Percentiles rank a stretch among this genome's conserved stretches.
These are phyloP conservation scores for Isurus oxyrinchus DNA, from an alignment of 2,113 vertebrate species.

Conservation along the genomic window DNA sequence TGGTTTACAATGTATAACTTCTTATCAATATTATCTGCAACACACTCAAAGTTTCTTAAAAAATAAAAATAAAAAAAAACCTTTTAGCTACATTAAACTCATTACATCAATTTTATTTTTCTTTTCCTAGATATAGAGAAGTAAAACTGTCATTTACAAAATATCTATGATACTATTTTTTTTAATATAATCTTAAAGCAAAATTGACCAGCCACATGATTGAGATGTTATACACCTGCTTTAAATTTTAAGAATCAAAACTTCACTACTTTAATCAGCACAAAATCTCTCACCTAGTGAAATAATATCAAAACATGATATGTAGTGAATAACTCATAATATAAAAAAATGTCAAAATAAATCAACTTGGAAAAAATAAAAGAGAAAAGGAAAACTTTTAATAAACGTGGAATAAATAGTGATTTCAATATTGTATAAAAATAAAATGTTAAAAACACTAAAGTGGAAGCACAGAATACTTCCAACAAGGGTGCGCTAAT, in stretches of 20 bases:
- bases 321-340: background rate
- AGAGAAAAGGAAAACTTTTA: constrained; percentile 81
- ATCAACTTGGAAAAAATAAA: constrained; percentile 54
- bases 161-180: constrained; percentile 18
- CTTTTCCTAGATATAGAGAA: background rate
- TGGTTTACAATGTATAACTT: background rate
- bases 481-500: constrained; percentile 59
- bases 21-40: background rate
- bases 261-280: background rate
- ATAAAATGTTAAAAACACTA: constrained; percentile 87
- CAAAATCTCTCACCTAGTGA: background rate
- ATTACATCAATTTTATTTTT: constrained; percentile 29
- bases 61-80: constrained; percentile 5
- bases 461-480: constrained; percentile 76
- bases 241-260: background rate
- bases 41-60: background rate
- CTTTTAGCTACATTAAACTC: constrained; percentile 6
- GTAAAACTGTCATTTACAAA: constrained; percentile 33
- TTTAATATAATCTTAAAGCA: constrained; percentile 1
- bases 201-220: background rate
- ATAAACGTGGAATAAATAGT: constrained; percentile 91
- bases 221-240: background rate
- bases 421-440: constrained; percentile 99
- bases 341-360: constrained; percentile 20
- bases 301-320: constrained; percentile 21